These are phyloP conservation scores for Eolophus roseicapilla DNA, from an alignment of 2,113 vertebrate species.

Conservation along the genomic window DNA sequence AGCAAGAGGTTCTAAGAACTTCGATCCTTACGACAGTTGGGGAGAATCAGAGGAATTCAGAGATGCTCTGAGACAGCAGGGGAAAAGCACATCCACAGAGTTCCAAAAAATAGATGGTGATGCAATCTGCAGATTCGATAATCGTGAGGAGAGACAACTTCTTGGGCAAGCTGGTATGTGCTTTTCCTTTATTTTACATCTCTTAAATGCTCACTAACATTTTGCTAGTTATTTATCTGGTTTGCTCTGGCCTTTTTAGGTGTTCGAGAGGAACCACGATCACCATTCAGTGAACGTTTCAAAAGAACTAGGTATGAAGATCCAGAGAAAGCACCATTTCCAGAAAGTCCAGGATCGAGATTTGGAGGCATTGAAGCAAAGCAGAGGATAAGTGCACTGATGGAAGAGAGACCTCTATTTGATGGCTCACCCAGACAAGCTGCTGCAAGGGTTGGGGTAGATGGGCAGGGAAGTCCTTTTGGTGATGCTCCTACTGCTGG, in stretches of 20 bases:
- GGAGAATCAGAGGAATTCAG: constrained; percentile 50
- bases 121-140: constrained; percentile 68
- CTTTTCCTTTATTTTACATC: not conserved
- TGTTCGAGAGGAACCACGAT: constrained; percentile 79
- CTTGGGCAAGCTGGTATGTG: constrained; percentile 17
- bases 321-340: constrained; percentile 77
- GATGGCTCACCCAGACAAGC: constrained; percentile 73
- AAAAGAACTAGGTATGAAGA: constrained; percentile 80
- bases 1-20: constrained; percentile 70
- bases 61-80: constrained; percentile 72
- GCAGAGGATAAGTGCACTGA: constrained; percentile 76
- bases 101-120: constrained; percentile 73
- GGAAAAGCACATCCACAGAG: constrained; percentile 44
- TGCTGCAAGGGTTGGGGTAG: constrained; percentile 75
- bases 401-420: constrained; percentile 80
- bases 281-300: constrained; percentile 77
- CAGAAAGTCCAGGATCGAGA: constrained; percentile 73
- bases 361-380: constrained; percentile 82
- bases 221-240: not conserved
- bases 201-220: not conserved
- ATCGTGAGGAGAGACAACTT: constrained; percentile 47
- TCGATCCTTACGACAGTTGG: constrained; percentile 42
- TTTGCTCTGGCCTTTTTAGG: constrained; percentile 44
- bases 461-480: constrained; percentile 71
- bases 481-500: constrained; percentile 78